Conservation (phyloP, 1,140 invertebrate genomes). For the Idris sp. region DNA sequence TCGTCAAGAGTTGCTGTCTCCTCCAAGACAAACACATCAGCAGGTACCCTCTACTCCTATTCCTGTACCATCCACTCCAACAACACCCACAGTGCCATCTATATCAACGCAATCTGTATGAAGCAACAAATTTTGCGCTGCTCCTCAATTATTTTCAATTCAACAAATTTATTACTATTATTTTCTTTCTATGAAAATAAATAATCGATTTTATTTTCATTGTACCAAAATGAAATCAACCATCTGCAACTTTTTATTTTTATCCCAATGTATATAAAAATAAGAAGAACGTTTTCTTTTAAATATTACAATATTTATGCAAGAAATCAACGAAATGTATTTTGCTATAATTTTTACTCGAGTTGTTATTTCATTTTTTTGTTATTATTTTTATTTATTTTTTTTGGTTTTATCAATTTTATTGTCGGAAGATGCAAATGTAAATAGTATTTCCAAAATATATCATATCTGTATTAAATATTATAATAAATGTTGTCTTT, state of each 20-base stretch:
- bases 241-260: no score
- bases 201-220: no score
- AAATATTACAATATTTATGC: no score
- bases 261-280: no score
- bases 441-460: slow-evolving; percentile 38
- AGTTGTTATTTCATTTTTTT: slow-evolving; percentile 24
- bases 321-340: slow-evolving; percentile 27
- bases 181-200: no score
- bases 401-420: no score
- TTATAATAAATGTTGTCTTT: slow-evolving; percentile 34
- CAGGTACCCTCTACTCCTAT: slow-evolving; percentile 72
- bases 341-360: slow-evolving; percentile 34
- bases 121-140: slow-evolving; percentile 12
- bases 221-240: no score
- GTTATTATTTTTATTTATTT: slow-evolving; percentile 39
- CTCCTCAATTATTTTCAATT: no score
- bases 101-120: slow-evolving; percentile 63
- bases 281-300: no score
- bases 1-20: slow-evolving; percentile 83
- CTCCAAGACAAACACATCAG: slow-evolving; percentile 77
- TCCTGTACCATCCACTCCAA: slow-evolving; percentile 67
- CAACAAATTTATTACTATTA: no score
- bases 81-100: slow-evolving; percentile 69
- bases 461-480: slow-evolving; percentile 44
- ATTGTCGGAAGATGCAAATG: slow-evolving; percentile 32